Percentiles rank a stretch among this genome's conserved stretches.
These are phyloP conservation scores for Barypeithes pellucidus DNA, from an alignment of 2,888 invertebrate species.

Conservation along the genomic window DNA sequence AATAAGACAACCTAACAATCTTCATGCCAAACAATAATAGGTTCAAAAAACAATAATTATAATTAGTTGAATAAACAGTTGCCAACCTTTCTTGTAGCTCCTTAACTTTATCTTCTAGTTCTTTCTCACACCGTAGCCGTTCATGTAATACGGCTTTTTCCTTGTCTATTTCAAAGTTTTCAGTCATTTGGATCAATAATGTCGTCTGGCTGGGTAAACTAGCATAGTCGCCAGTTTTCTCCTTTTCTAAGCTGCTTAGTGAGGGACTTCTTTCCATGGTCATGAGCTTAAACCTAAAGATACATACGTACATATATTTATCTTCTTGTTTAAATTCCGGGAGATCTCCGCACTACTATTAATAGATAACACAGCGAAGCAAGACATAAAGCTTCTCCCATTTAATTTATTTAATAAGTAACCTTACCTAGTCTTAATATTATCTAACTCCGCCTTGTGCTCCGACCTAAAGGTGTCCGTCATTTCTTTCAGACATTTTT, in stretches of 20 bases:
- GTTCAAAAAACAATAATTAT: too few relatives aligned
- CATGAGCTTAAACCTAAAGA: conserved; percentile 74
- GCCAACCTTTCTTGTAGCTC: conserved; percentile 70
- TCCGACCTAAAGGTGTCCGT: conserved; percentile 81
- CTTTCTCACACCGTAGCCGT: conserved; percentile 71
- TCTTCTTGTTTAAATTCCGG: too few relatives aligned
- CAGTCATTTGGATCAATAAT: conserved; percentile 79
- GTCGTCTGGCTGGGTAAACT: conserved; percentile 77
- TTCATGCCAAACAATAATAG: too few relatives aligned
- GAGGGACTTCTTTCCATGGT: conserved; percentile 85
- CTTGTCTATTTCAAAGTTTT: conserved; percentile 77
- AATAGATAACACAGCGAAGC: too few relatives aligned
- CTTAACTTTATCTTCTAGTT: conserved; percentile 70
- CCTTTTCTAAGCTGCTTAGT: conserved; percentile 80
- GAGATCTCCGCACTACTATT: too few relatives aligned
- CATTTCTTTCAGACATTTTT: conserved; percentile 78
- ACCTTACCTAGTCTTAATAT: conserved; percentile 74
- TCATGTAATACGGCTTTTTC: conserved; percentile 73
- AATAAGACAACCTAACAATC: too few relatives aligned
- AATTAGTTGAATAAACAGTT: too few relatives aligned
- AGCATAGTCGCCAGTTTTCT: conserved; percentile 76
- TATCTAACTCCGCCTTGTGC: conserved; percentile 86
- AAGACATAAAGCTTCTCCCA: too few relatives aligned
- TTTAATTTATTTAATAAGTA: too few relatives aligned
- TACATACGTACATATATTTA: background rate